Percentiles rank a stretch among this genome's conserved stretches.
Evolutionary conservation across 2,797 vertebrate genomes (phyloP).

Genomic region (Sternotherus odoratus): DNA sequence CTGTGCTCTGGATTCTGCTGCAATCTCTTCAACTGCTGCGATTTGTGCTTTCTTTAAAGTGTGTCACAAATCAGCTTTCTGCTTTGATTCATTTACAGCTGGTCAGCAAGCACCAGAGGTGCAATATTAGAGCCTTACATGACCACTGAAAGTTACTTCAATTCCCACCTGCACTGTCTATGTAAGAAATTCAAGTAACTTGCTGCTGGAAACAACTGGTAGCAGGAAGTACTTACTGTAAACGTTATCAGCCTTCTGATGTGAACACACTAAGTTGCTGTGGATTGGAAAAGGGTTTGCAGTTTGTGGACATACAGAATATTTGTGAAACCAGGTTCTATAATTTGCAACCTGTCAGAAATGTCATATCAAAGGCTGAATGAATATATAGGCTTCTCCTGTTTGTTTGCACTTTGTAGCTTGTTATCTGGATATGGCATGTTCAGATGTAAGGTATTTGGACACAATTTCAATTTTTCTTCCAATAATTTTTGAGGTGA

Average conservation of each 20-base stretch:
- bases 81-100: not conserved
- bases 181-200: not conserved
- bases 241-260: not conserved
- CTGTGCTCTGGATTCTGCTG: not conserved
- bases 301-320: not conserved
- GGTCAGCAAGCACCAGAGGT: not conserved
- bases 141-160: not conserved
- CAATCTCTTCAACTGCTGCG: not conserved
- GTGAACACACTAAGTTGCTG: not conserved
- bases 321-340: not conserved
- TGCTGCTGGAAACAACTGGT: not conserved
- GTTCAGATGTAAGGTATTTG: not conserved
- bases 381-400: not conserved
- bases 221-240: slow-evolving; percentile 5
- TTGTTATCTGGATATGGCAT: not conserved
- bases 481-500: not conserved
- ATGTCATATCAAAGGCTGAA: not conserved
- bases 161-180: not conserved
- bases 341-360: not conserved
- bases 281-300: not conserved
- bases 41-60: not conserved
- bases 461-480: not conserved
- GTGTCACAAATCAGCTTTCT: not conserved
- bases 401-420: not conserved
- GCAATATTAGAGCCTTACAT: not conserved